Conservation (phyloP, 2,113 vertebrate species). For the Illadopsis cleaveri region DNA sequence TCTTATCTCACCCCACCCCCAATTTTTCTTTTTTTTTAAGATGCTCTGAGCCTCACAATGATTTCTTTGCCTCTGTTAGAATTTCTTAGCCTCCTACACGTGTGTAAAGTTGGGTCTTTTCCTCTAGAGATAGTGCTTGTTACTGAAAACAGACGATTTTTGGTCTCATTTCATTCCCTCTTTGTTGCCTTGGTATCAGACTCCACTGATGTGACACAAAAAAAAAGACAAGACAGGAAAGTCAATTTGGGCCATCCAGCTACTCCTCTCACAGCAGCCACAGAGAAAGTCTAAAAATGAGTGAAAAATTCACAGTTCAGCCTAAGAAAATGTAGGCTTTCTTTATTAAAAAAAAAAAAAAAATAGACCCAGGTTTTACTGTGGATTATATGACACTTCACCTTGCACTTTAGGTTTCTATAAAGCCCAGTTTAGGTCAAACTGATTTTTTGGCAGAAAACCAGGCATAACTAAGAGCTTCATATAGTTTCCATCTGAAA, state of each 20-base stretch:
- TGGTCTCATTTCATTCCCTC: neutral
- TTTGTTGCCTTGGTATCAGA: constrained; percentile 6
- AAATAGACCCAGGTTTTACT: neutral
- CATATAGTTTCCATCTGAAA: constrained; percentile 64
- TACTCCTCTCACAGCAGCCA: neutral
- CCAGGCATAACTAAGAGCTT: constrained; percentile 61
- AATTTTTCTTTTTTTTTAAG: neutral
- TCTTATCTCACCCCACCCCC: neutral
- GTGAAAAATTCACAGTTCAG: neutral
- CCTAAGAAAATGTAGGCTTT: neutral
- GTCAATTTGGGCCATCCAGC: neutral
- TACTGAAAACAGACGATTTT: neutral
- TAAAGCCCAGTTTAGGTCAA: constrained; percentile 47
- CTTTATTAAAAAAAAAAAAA: neutral
- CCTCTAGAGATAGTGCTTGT: neutral
- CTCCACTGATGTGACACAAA: neutral
- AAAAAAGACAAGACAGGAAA: neutral
- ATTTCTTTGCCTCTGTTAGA: neutral
- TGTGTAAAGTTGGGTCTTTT: neutral
- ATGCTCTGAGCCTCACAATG: neutral
- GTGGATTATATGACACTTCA: constrained; percentile 32
- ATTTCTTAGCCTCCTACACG: neutral
- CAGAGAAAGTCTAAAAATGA: neutral
- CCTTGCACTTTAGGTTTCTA: constrained; percentile 46
- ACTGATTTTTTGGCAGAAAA: constrained; percentile 57